Conservation (phyloP, 2,113 vertebrate species). For the Ranitomeya variabilis region DNA sequence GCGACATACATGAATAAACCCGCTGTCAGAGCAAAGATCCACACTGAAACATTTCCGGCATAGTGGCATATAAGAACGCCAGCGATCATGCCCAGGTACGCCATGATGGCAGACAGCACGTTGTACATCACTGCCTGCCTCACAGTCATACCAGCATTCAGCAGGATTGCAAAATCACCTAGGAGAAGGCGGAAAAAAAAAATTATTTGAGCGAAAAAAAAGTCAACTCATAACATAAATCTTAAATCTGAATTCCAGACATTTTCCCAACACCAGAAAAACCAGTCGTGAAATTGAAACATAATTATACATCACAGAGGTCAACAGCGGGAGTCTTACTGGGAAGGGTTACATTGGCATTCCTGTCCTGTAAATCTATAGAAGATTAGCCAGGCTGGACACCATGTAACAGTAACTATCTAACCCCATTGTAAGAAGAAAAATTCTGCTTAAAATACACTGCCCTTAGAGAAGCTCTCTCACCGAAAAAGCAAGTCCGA, state of each 20-base stretch:
- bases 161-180: conserved; percentile 95
- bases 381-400: no score
- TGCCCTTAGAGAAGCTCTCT: no score
- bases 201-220: neutral
- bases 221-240: neutral
- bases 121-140: conserved; percentile 95
- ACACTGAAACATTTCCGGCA: conserved; percentile 92
- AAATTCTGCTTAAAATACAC: no score
- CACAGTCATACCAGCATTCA: conserved; percentile 97
- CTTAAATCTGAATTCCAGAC: neutral
- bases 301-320: neutral
- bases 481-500: no score
- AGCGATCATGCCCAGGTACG: conserved; percentile 88
- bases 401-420: no score
- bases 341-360: no score
- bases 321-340: neutral
- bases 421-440: no score
- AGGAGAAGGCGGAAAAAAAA: conserved; percentile 29
- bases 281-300: neutral
- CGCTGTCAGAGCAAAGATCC: conserved; percentile 97
- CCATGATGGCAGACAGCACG: conserved; percentile 89
- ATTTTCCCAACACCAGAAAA: neutral
- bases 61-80: conserved; percentile 95
- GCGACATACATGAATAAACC: conserved; percentile 97
- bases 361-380: no score